Evolutionary conservation across 2,888 invertebrate species (phyloP), one percentile per base, ranked within the genome.

Genomic region (Microplitis manilae): DNA sequence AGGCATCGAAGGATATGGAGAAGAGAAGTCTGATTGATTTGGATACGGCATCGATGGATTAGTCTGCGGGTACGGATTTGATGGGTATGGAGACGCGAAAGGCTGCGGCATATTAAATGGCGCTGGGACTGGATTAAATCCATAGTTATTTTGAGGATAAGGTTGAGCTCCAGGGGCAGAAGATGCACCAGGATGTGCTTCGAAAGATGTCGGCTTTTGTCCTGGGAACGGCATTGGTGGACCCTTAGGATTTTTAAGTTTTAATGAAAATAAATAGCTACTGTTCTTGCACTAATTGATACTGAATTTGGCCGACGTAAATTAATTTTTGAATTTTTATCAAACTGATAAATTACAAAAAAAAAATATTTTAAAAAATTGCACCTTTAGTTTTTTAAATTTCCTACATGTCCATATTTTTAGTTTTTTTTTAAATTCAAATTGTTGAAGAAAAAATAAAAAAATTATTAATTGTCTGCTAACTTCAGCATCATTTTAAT

Each of bases 61-160:
- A 6, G 78, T n/a, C 7, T 72, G 30, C 1, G 81, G 80, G 78
- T 81, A 80, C 0, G 77, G 77, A 30, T 70, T 8, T 5, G 80
- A 61, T 13, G 73, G 50, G 20, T 77, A 68, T 5, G 84, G 77
- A 65, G 79, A 75, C 8, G 50, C 8, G 38, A 83, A 83, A 1
- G 88, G 87, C 75, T 88, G 87, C n/a, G 89, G 87, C 88, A 89
- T 89, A 38, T 85, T 85, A 50, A 87, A 87, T 39, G 86, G 84
- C 4, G 79, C 80, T 1, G 87, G 85, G 1, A 84, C 80, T n/a
- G 77, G 74, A 80, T 83, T 84, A 41, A 85, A 87, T 13, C 85
- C 86, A 65, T 81, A 6, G 59, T 67, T 76, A 73, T 76, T 70
- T 20, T 78, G 77, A 38, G 84, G 78, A 79, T 86, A 85, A 75